Evolutionary conservation across 2,888 invertebrate genomes (phyloP), one percentile per base, ranked within the genome.

Genomic region (Caenorhabditis plicata): DNA sequence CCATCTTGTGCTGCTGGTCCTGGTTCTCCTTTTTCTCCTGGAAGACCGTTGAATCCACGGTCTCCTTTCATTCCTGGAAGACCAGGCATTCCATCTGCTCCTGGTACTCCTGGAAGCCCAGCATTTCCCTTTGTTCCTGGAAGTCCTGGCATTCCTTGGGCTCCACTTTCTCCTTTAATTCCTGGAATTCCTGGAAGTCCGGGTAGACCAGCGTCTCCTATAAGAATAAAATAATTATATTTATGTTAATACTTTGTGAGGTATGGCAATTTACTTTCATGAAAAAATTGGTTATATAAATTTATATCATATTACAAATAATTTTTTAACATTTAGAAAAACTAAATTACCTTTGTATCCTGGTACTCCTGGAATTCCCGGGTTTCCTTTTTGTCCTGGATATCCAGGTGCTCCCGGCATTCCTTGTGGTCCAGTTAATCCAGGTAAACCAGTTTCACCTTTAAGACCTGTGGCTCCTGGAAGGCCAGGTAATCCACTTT

Each of bases 381-480:
- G 43, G 39, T 61, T 50, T 32, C 76, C 81, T 47, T 77, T 78
- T 42, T 64, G 61, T 52, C 80, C 81, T n/a, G 86, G 82, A 44
- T 85, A 78, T 35, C 92, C 91, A 29, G 72, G 66, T 1, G 58
- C 17, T 51, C 69, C 69, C 27, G 66, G 61, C 23, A 55, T 39
- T 35, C 92, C 91, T 26, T 85, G 81, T 32, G 87, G 86, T 61
- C 92, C 92, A 75, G 89, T 90, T 0, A 89, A 89, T 47, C 92
- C 92, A 68, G 39, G 83, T 17, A 44, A 45, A 36, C 68, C 68
- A 13, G 71, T 39, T 9, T 62, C 60, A 50, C 64, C 92, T 49
- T 75, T 75, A 35, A 60, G 39, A 26, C 78, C 78, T 19, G 71
- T 68, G n/a, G 69, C 49, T 62, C 64, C 64, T 49, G 64, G 64